Evolutionary conservation across 2,113 vertebrate genomes (phyloP).

Genomic region (Amphiprion ocellaris): DNA sequence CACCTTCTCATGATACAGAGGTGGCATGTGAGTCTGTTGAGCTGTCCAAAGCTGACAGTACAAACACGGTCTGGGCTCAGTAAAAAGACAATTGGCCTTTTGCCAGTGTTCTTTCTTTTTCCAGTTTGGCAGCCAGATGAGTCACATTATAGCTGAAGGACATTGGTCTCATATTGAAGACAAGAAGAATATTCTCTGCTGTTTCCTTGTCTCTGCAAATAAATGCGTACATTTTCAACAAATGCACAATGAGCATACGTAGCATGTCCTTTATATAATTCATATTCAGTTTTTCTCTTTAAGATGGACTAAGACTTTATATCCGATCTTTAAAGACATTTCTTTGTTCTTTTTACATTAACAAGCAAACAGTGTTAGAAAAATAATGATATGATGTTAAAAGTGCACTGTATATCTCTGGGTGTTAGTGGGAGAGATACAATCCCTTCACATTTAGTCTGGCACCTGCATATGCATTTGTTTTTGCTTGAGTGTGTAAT

Average conservation of each 20-base stretch:
- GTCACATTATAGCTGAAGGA: slow-evolving; percentile 35
- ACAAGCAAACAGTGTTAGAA: not conserved
- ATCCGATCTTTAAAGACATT: not conserved
- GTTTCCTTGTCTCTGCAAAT: not conserved
- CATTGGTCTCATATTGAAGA: not conserved
- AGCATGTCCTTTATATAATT: too few relatives aligned
- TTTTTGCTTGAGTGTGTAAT: slow-evolving; percentile 58
- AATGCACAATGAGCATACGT: not conserved
- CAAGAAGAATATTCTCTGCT: not conserved
- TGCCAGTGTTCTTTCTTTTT: slow-evolving; percentile 11
- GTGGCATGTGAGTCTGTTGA: slow-evolving; percentile 19
- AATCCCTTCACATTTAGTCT: slow-evolving; percentile 27
- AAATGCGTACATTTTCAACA: not conserved
- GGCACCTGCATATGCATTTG: slow-evolving; percentile 20
- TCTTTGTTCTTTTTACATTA: not conserved
- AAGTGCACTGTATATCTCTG: not conserved
- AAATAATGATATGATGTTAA: slow-evolving; percentile 7
- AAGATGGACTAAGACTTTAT: not conserved
- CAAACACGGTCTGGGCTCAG: not conserved
- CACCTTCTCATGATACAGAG: slow-evolving; percentile 2
- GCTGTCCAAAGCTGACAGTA: slow-evolving; percentile 9
- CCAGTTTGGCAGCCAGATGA: slow-evolving; percentile 23
- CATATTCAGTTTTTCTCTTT: not conserved
- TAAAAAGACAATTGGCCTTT: slow-evolving; percentile 44
- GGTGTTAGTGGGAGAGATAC: not conserved